Percentiles rank a stretch among this genome's conserved stretches.
These are phyloP conservation scores for Brachyhypopomus occidentalis DNA, from an alignment of 2,113 vertebrate genomes.

Conservation along the genomic window DNA sequence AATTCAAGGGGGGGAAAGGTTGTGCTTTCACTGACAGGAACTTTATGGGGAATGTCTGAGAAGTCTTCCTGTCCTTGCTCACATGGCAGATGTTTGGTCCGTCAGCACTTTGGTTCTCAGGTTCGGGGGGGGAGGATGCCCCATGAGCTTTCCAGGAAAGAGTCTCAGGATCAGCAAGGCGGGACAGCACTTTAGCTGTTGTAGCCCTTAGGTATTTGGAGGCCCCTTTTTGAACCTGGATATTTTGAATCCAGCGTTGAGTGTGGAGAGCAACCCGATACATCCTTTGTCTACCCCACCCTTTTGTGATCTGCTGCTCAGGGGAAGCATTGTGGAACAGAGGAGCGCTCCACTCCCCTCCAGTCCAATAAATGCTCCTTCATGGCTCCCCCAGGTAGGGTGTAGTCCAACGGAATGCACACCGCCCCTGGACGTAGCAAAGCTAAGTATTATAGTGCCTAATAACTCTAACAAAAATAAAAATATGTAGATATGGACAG, in stretches of 20 bases:
- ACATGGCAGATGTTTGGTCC: background rate
- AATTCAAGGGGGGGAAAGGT: too few relatives aligned
- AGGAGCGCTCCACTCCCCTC: background rate
- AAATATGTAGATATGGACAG: background rate
- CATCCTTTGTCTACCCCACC: constrained; percentile 57
- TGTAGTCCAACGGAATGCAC: background rate
- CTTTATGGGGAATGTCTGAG: too few relatives aligned
- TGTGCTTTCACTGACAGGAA: too few relatives aligned
- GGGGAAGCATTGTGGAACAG: background rate
- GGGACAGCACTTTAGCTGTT: background rate
- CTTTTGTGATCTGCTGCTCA: constrained; percentile 27
- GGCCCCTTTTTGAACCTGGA: background rate
- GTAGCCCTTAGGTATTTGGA: background rate
- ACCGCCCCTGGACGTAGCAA: background rate
- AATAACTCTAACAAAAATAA: background rate
- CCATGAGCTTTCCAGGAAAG: background rate
- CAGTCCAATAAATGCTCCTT: constrained; percentile 9
- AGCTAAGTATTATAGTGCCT: background rate
- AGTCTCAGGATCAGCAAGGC: background rate
- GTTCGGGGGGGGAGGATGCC: too few relatives aligned
- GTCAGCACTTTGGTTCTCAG: too few relatives aligned
- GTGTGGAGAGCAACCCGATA: constrained; percentile 62
- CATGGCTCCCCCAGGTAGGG: constrained; percentile 27
- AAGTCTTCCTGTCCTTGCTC: background rate
- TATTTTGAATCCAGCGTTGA: constrained; percentile 33